A percentile compares a stretch with the other conserved stretches of the same genome.
phyloP scores from a whole-genome alignment of 2,888 invertebrate genomes.

The Thalpophila matura region DNA sequence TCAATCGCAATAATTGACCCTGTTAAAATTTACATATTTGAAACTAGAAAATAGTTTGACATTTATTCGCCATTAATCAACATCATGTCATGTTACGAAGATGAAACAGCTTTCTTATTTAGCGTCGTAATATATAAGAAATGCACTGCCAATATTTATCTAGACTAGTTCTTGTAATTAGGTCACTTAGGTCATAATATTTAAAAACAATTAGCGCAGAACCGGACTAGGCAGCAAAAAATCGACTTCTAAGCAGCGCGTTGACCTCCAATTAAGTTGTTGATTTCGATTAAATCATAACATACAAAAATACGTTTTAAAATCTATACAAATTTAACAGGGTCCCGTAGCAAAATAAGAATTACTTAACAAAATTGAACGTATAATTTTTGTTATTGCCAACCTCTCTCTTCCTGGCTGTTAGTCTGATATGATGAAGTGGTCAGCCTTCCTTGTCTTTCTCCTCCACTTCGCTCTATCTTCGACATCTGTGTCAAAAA shows the following conservation, averaged over 20 bases:
- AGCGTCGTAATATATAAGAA: constrained; percentile 28
- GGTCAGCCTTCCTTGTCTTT: constrained; percentile 46
- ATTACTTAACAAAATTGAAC: constrained; percentile 9
- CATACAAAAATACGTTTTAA: background rate
- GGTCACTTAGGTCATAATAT: no score
- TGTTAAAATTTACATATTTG: constrained; percentile 45
- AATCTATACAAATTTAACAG: constrained; percentile 25
- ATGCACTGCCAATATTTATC: constrained; percentile 25
- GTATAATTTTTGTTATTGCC: constrained; percentile 41
- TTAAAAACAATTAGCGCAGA: constrained; percentile 21
- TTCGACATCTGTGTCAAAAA: constrained; percentile 55
- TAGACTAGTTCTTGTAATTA: constrained; percentile 21
- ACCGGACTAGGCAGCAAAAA: constrained; percentile 3
- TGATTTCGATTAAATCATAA: background rate
- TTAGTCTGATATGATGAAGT: constrained; percentile 50
- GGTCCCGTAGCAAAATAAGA: constrained; percentile 20
- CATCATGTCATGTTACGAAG: constrained; percentile 31
- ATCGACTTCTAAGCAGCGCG: background rate
- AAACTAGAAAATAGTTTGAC: constrained; percentile 52
- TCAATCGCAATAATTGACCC: constrained; percentile 45
- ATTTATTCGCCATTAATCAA: constrained; percentile 47
- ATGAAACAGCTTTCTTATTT: constrained; percentile 46
- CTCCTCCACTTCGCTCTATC: constrained; percentile 53
- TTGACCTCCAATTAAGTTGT: background rate
- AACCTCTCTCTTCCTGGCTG: constrained; percentile 52